phyloP scores from a whole-genome alignment of 2,888 invertebrate species.

The Antheraea assamensis region DNA sequence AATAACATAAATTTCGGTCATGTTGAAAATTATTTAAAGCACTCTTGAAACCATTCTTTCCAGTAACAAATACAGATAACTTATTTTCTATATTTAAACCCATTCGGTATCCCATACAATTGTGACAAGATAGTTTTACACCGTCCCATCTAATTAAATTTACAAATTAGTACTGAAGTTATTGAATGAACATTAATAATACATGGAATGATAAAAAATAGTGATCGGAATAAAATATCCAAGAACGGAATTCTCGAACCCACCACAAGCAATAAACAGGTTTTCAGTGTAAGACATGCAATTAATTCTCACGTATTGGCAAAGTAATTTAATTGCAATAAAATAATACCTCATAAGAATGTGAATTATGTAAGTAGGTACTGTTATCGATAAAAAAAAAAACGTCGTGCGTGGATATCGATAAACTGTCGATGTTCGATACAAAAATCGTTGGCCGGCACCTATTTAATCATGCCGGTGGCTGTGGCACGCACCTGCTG shows the following conservation, averaged over 20 bases:
- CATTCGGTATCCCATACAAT: neutral
- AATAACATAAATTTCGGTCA: neutral
- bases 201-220: neutral
- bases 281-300: constrained; percentile 15
- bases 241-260: neutral
- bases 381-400: constrained; percentile 49
- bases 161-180: neutral
- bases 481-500: constrained; percentile 65
- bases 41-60: neutral
- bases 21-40: neutral
- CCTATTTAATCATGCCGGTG: constrained; percentile 71
- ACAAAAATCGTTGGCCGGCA: constrained; percentile 73
- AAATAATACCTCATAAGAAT: constrained; percentile 12
- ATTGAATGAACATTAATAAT: constrained; percentile 9
- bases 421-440: constrained; percentile 61
- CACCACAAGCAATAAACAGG: constrained; percentile 14
- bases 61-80: neutral
- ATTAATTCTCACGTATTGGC: constrained; percentile 12
- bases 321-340: constrained; percentile 9
- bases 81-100: neutral
- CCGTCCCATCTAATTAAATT: neutral
- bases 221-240: neutral
- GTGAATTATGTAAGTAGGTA: neutral
- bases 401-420: constrained; percentile 45
- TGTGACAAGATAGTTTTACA: neutral